A percentile compares a stretch with the other conserved stretches of the same genome.
These are phyloP conservation scores for Sebastiscus tertius DNA, from an alignment of 2,797 vertebrate genomes.

Conservation along the genomic window DNA sequence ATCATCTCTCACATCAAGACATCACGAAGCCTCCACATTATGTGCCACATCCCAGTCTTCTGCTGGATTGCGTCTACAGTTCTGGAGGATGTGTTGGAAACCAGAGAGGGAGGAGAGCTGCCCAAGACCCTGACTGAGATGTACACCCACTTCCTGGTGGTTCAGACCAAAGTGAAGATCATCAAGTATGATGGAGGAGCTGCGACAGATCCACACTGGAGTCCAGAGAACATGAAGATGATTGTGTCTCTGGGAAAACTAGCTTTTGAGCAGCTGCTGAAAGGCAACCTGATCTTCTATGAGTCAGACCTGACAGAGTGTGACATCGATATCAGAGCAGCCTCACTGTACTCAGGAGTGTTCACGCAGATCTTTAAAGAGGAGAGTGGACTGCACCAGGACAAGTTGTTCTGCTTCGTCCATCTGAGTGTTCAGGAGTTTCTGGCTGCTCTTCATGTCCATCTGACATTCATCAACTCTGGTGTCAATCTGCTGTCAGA, in stretches of 20 bases:
- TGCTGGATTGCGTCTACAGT: slow-evolving; percentile 51
- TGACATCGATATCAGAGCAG: background rate
- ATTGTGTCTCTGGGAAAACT: slow-evolving; percentile 14
- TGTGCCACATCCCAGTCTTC: slow-evolving; percentile 54
- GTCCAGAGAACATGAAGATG: background rate
- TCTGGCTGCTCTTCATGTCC: slow-evolving; percentile 9
- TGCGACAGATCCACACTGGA: background rate
- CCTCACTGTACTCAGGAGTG: slow-evolving; percentile 25
- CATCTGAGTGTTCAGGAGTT: slow-evolving; percentile 49
- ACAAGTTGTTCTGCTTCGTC: slow-evolving; percentile 34
- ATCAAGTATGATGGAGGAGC: background rate
- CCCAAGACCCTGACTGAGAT: slow-evolving; percentile 50
- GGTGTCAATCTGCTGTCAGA: background rate
- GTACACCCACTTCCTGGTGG: slow-evolving; percentile 27
- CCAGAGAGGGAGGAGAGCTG: slow-evolving; percentile 21
- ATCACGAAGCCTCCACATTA: slow-evolving; percentile 40
- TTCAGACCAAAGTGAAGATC: background rate
- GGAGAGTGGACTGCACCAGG: background rate
- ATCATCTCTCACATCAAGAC: slow-evolving; percentile 34
- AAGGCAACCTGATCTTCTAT: slow-evolving; percentile 34
- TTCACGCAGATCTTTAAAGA: slow-evolving; percentile 49
- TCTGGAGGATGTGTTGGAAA: slow-evolving; percentile 14
- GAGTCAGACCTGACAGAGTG: slow-evolving; percentile 16
- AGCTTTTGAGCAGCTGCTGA: slow-evolving; percentile 31
- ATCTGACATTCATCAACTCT: background rate